phyloP scores from a whole-genome alignment of 2,888 invertebrate genomes.

The Habroteleia sp. region DNA sequence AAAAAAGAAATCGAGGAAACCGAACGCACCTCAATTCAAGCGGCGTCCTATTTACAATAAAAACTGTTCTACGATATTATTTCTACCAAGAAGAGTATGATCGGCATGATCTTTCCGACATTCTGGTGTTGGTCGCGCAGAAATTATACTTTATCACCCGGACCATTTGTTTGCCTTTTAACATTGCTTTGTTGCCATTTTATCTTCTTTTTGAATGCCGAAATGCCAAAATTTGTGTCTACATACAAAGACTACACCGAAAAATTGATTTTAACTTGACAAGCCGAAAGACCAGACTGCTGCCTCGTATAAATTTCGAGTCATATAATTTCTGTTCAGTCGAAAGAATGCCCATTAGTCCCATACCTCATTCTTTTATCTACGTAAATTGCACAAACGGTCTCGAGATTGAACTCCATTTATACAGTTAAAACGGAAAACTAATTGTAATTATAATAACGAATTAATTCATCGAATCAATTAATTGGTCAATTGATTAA shows the following conservation, averaged over 20 bases:
- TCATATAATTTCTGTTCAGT: slow-evolving; percentile 64
- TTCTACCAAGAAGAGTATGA: slow-evolving; percentile 66
- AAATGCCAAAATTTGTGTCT: slow-evolving; percentile 30
- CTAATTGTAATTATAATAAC: slow-evolving; percentile 26
- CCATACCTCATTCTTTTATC: slow-evolving; percentile 66
- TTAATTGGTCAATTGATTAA: slow-evolving; percentile 17
- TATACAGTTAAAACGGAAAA: slow-evolving; percentile 40
- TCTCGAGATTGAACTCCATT: slow-evolving; percentile 71
- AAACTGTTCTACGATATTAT: slow-evolving; percentile 55
- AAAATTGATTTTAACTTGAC: slow-evolving; percentile 21
- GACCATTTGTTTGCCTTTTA: neutral
- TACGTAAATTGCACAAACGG: slow-evolving; percentile 75
- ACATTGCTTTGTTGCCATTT: neutral
- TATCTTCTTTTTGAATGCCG: slow-evolving; percentile 31
- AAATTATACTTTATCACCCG: slow-evolving; percentile 42
- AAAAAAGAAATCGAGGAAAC: slow-evolving; percentile 34
- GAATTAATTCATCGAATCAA: slow-evolving; percentile 11
- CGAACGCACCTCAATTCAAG: slow-evolving; percentile 36
- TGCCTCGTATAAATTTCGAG: slow-evolving; percentile 44
- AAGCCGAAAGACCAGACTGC: slow-evolving; percentile 58
- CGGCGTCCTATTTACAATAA: slow-evolving; percentile 57
- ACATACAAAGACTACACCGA: slow-evolving; percentile 47
- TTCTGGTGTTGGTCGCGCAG: slow-evolving; percentile 55
- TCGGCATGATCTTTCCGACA: slow-evolving; percentile 64
- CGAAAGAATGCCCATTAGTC: slow-evolving; percentile 65